Base-by-base conservation (phyloP, 2,888 invertebrate species). In the Drosophila robusta region DNA sequence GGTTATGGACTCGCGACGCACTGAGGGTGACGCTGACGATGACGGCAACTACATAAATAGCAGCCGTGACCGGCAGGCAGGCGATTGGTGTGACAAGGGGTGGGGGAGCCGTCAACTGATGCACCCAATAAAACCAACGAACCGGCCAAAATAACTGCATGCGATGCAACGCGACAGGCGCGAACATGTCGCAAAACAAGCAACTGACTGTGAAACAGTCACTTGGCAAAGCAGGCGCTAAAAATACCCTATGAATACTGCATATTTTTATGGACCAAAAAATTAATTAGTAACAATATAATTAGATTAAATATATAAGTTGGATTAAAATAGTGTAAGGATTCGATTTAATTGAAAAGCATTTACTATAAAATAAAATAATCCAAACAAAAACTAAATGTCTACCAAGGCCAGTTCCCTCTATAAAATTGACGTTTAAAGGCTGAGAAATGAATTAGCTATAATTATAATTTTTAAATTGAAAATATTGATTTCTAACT, bases 41-140 rank as follows among this genome's bases (percentile, higher is more conserved):
- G 68, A 57, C 55, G 58, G 32, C 44, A 60, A 84, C 86, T 81
- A 68, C 74, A 87, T 87, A 82, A 82, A 82, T 73, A 85, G 71
- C 85, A 75, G 81, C 66, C 51, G 63, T 57, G 52, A 42, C 29
- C 32, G 45, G 34, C 29, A 5, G 54, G n/a, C 34, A 6, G 49
- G 36, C n/a, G 11, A 16, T 9, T 16, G 16, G 34, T 38, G 52
- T 22, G 45, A 41, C 38, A 44, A 41, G 45, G 51, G 18, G 38
- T 24, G 42, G 8, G 18, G 18, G 12, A 12, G 22, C 7, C 7
- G 55, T 7, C 51, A 61, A 39, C 73, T 42, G 52, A 58, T 67
- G 68, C 79, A 63, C 63, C 83, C 78, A 80, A 86, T 83, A 88
- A 88, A 88, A 82, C 71, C 86, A 80, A 86, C 88, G 77, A 75